A percentile compares a stretch with the other conserved stretches of the same genome.
phyloP scores from a whole-genome alignment of 2,113 vertebrate genomes.

The Urocynchramus pylzowi region DNA sequence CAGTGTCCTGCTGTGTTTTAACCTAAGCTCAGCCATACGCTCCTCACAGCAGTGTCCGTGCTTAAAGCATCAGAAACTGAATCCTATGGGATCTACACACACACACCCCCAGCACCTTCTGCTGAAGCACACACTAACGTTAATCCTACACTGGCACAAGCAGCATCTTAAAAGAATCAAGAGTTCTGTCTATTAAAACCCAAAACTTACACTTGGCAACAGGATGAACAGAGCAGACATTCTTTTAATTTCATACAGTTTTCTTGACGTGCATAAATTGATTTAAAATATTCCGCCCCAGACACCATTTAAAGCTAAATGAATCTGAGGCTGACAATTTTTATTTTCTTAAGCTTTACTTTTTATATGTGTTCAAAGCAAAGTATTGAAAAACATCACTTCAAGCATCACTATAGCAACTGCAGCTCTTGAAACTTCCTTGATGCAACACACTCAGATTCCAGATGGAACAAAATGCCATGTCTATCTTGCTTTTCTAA shows the following conservation, averaged over 20 bases:
- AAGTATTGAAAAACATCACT: conserved; percentile 22
- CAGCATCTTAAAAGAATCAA: neutral
- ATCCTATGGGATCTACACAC: neutral
- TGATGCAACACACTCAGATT: neutral
- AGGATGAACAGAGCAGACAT: neutral
- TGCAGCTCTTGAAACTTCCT: conserved; percentile 28
- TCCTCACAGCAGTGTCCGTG: neutral
- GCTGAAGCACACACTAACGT: neutral
- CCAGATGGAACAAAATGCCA: conserved; percentile 55
- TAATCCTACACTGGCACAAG: neutral
- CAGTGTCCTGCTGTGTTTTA: neutral
- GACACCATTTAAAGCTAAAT: conserved; percentile 2
- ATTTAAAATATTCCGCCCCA: neutral
- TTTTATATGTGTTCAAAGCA: conserved; percentile 23
- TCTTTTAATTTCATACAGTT: neutral
- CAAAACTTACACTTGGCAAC: neutral
- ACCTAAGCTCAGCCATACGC: neutral
- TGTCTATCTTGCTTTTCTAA: conserved; percentile 32
- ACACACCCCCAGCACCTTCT: neutral
- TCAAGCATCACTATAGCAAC: conserved; percentile 59
- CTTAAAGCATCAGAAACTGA: neutral
- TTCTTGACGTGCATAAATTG: neutral
- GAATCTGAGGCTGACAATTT: neutral
- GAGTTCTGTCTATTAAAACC: neutral
- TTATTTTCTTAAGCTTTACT: conserved; percentile 30